Evolutionary conservation across 1,140 invertebrate genomes (phyloP).

Genomic region (Mycetomoellerius zeteki): DNA sequence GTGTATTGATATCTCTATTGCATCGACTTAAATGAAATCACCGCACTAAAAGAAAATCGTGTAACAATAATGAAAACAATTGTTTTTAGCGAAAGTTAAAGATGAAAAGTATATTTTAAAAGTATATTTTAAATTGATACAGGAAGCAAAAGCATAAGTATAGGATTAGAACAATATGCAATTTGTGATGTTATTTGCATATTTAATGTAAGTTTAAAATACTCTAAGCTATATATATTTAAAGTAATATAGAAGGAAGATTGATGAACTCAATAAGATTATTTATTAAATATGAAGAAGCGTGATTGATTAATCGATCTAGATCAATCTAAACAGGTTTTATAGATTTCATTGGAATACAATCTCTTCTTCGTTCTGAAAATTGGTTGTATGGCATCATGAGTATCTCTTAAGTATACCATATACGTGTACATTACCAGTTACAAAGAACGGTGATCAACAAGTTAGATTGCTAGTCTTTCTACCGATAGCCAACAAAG

Average conservation of each 20-base stretch:
- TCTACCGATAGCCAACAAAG: background rate
- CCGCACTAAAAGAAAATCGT: background rate
- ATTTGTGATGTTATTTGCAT: background rate
- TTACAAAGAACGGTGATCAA: constrained; percentile 7
- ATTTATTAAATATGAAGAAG: background rate
- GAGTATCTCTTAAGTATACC: background rate
- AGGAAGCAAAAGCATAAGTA: background rate
- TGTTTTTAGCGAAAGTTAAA: background rate
- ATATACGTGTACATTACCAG: background rate
- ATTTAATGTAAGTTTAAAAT: background rate
- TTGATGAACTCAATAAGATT: background rate
- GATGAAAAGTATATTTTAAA: background rate
- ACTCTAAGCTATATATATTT: too few relatives aligned
- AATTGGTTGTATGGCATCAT: background rate
- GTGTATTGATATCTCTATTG: background rate
- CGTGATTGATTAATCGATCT: background rate
- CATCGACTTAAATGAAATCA: background rate
- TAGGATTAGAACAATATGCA: background rate
- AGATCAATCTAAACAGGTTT: background rate
- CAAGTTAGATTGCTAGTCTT: constrained; percentile 6
- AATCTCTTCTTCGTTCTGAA: background rate
- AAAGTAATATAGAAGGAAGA: background rate
- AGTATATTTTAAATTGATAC: too few relatives aligned
- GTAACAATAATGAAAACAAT: background rate
- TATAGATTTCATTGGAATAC: background rate